These are phyloP conservation scores for Cephus cinctus DNA, from an alignment of 1,140 invertebrate species.

Conservation along the genomic window DNA sequence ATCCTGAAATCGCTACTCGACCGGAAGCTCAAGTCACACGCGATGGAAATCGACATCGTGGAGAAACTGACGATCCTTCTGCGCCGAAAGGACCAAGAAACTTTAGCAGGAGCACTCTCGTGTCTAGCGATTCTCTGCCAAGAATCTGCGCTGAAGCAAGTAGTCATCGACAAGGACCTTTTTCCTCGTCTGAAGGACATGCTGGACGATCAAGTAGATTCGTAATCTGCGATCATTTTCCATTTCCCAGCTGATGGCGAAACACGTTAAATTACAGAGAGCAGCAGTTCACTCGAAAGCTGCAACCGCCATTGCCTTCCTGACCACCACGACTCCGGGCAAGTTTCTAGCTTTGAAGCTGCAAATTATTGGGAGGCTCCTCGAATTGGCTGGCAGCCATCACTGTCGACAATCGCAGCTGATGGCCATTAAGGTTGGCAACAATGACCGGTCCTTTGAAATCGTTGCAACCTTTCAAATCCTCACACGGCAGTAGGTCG, in stretches of 20 bases:
- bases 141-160: constrained; percentile 22
- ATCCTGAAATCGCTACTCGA: constrained; percentile 23
- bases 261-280: constrained; percentile 26
- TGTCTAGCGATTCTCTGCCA: constrained; percentile 31
- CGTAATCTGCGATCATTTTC: neutral
- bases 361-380: constrained; percentile 24
- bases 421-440: constrained; percentile 7
- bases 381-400: constrained; percentile 6
- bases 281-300: constrained; percentile 20
- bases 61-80: constrained; percentile 25
- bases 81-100: constrained; percentile 20
- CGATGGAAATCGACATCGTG: constrained; percentile 23
- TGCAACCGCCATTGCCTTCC: constrained; percentile 26
- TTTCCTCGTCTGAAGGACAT: constrained; percentile 20
- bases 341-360: constrained; percentile 29
- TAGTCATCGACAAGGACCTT: constrained; percentile 20
- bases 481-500: too few relatives aligned
- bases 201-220: constrained; percentile 22
- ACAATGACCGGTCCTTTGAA: too few relatives aligned
- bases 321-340: constrained; percentile 26
- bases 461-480: too few relatives aligned
- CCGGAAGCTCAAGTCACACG: constrained; percentile 16
- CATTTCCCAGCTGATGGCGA: neutral
- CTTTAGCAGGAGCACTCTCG: constrained; percentile 19
- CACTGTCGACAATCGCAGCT: neutral